Evolutionary conservation across 2,888 invertebrate species (phyloP).

Genomic region (Celastrina argiolus): DNA sequence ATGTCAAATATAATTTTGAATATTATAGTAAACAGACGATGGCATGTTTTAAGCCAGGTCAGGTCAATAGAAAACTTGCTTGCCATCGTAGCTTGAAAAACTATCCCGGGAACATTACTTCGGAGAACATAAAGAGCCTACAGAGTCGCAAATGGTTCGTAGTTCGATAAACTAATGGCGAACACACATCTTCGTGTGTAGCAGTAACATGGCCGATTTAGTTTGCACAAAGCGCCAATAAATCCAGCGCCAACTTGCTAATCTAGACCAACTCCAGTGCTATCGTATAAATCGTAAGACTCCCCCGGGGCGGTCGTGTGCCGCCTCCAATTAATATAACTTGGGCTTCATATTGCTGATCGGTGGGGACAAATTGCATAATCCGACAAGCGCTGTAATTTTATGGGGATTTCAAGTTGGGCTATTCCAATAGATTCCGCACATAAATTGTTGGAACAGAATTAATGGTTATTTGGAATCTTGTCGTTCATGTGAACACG

Average conservation of each 20-base stretch:
- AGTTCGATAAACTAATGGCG: slow-evolving; percentile 12
- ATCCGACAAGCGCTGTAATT: slow-evolving; percentile 30
- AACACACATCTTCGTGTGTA: slow-evolving; percentile 17
- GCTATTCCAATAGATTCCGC: not conserved
- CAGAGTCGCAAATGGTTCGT: not conserved
- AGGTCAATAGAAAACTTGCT: too few species aligned
- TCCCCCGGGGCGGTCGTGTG: slow-evolving; percentile 44
- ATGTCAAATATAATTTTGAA: too few species aligned
- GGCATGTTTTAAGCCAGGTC: too few species aligned
- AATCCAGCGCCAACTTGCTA: slow-evolving; percentile 28
- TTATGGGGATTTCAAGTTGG: slow-evolving; percentile 5
- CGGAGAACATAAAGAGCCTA: not conserved
- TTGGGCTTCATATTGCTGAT: slow-evolving; percentile 58
- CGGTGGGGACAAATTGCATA: slow-evolving; percentile 45
- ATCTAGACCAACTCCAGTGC: slow-evolving; percentile 33
- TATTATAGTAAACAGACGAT: too few species aligned
- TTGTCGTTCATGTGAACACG: not conserved
- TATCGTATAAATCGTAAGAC: slow-evolving; percentile 37
- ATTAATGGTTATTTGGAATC: not conserved
- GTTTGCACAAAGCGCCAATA: slow-evolving; percentile 25
- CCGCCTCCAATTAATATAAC: slow-evolving; percentile 67
- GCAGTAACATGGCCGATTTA: slow-evolving; percentile 25
- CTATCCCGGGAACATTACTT: not conserved
- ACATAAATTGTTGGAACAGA: not conserved
- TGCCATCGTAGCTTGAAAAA: too few species aligned